phyloP scores from a whole-genome alignment of 2,888 invertebrate species.

The Lithosia quadra region DNA sequence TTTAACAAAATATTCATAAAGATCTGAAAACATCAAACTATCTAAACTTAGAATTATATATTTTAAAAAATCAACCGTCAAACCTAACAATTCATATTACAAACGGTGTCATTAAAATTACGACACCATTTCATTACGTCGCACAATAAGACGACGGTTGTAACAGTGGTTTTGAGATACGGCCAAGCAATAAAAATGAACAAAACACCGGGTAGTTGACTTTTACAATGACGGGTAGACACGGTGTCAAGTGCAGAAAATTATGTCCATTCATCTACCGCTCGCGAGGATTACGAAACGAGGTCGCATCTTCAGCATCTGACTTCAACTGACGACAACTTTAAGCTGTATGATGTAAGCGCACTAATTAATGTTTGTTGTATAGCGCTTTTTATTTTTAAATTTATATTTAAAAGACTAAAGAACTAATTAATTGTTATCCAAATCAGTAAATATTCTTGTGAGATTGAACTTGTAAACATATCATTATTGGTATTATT shows the following conservation, averaged over 20 bases:
- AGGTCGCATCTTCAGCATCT: conserved; percentile 77
- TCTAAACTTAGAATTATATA: neutral
- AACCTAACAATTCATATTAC: neutral
- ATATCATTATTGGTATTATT: too few species aligned
- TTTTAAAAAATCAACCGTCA: neutral
- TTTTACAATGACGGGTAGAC: conserved; percentile 77
- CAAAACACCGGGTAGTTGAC: conserved; percentile 70
- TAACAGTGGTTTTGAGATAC: conserved; percentile 51
- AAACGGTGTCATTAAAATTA: conserved; percentile 29
- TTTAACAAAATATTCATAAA: neutral
- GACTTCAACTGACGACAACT: conserved; percentile 68
- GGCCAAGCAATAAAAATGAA: conserved; percentile 78
- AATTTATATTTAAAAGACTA: neutral
- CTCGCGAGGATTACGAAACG: conserved; percentile 80
- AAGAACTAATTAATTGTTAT: too few species aligned
- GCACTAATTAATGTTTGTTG: conserved; percentile 65
- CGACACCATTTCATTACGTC: conserved; percentile 46
- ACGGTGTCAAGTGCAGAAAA: conserved; percentile 85
- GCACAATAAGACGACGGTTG: conserved; percentile 44
- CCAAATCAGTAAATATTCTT: too few species aligned
- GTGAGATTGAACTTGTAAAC: too few species aligned
- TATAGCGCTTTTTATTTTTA: conserved; percentile 5
- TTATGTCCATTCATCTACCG: conserved; percentile 84
- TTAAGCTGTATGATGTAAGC: conserved; percentile 67
- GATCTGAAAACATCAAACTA: neutral